These are phyloP conservation scores for Tragelaphus buxtoni DNA, from an alignment of 2,113 vertebrate genomes.

Conservation along the genomic window DNA sequence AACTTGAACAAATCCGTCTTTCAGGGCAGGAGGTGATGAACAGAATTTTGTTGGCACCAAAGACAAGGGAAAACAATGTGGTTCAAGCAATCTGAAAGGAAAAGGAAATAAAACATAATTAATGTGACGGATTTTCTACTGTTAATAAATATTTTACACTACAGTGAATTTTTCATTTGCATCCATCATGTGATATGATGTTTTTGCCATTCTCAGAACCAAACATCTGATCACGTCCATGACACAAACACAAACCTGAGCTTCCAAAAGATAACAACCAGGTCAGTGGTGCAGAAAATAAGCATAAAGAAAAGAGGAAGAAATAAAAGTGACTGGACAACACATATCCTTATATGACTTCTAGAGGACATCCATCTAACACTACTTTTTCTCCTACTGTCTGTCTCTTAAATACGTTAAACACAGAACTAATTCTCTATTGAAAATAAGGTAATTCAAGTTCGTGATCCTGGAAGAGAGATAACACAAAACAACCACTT, in stretches of 20 bases:
- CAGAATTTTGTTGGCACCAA: conserved; percentile 83
- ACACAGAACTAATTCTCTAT: neutral
- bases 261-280: neutral
- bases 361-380: neutral
- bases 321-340: neutral
- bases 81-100: conserved; percentile 86
- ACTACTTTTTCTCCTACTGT: neutral
- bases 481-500: neutral
- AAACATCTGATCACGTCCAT: neutral
- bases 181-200: neutral
- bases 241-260: neutral
- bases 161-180: neutral
- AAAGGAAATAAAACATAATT: conserved; percentile 47
- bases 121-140: neutral
- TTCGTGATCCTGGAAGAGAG: neutral
- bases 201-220: conserved; percentile 19
- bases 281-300: neutral
- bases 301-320: neutral
- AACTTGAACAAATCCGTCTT: conserved; percentile 91
- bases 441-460: neutral
- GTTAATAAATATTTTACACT: neutral
- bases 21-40: conserved; percentile 83
- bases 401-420: neutral
- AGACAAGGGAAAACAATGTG: conserved; percentile 91
- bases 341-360: neutral